Base-by-base conservation (phyloP, 2,888 invertebrate genomes). In the Philhelius pedissequus region DNA sequence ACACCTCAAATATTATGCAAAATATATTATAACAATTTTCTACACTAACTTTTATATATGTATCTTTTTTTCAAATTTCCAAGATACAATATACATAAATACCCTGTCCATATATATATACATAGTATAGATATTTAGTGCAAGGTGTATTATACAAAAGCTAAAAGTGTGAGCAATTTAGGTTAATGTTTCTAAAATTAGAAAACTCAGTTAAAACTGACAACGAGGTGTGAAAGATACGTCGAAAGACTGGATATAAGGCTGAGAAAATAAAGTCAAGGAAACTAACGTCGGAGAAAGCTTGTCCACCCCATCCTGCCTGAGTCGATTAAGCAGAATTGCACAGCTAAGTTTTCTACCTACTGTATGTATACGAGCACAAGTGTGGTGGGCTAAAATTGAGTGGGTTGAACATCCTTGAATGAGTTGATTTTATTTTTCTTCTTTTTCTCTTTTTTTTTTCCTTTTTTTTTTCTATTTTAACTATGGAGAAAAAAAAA, bases 321-420 rank as follows among this genome's bases (percentile, higher is more conserved):
- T 56, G 74, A 74, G 78, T 83, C 79, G 83, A 83, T 83, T 74
- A 83, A 74, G 64, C 69, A 52, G 66, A 35, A 82, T 73, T 68
- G 77, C 56, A 58, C 69, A 56, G n/a, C n/a, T n/a, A n/a, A n/a
- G n/a, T n/a, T n/a, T n/a, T n/a, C 22, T 25, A 13, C 25, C 22
- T 48, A 8, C 30, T 25, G 18, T 20, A 27, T 7, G 11, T 11
- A 15, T 2, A 35, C n/a, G n/a, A n/a, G n/a, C n/a, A n/a, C n/a
- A 8, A 25, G 40, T 77, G 38, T 25, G 54, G 27, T 66, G 71
- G 77, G 45, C 18, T 40, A 62, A 74, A 64, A 74, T 83, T 74
- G 79, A 83, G 79, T 32, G 74, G 83, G 83, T 66, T 70, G 83
- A 83, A 64, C 56, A 52, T 70, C 69, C 69, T 79, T 74, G 66